phyloP scores from a whole-genome alignment of 2,888 invertebrate genomes.

The Glyphotaelius pellucidus region DNA sequence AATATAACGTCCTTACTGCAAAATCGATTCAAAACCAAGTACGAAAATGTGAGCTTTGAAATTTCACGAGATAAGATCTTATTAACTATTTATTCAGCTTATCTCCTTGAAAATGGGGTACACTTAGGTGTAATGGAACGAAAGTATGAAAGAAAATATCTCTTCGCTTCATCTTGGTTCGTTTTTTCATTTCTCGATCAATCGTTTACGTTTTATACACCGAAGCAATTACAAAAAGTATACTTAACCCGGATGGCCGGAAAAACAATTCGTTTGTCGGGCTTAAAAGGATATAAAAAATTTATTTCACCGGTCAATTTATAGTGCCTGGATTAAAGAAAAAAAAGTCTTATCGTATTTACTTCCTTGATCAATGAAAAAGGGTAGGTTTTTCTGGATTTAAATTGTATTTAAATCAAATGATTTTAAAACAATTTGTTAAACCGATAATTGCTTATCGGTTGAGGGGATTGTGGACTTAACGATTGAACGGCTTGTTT shows the following conservation, averaged over 20 bases:
- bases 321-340: not conserved
- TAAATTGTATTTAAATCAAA: not conserved
- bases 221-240: slow-evolving; percentile 33
- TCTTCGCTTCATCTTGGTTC: slow-evolving; percentile 7
- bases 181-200: slow-evolving; percentile 17
- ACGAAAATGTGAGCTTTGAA: slow-evolving; percentile 43
- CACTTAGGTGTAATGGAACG: slow-evolving; percentile 52
- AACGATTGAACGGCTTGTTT: too few species aligned
- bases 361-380: not conserved
- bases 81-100: slow-evolving; percentile 44
- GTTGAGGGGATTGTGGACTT: too few species aligned
- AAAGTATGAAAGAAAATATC: slow-evolving; percentile 52
- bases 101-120: slow-evolving; percentile 49
- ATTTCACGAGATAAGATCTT: slow-evolving; percentile 42
- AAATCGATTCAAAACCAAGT: slow-evolving; percentile 57
- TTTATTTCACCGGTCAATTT: slow-evolving; percentile 25
- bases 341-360: slow-evolving; percentile 2
- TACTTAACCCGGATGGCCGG: slow-evolving; percentile 5
- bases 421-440: not conserved
- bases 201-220: not conserved
- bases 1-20: slow-evolving; percentile 54
- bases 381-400: not conserved
- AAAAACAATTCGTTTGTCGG: not conserved
- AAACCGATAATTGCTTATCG: too few species aligned
- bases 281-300: slow-evolving; percentile 26